Conservation (phyloP, 1,140 invertebrate species). For the Palaemon carinicauda region DNA sequence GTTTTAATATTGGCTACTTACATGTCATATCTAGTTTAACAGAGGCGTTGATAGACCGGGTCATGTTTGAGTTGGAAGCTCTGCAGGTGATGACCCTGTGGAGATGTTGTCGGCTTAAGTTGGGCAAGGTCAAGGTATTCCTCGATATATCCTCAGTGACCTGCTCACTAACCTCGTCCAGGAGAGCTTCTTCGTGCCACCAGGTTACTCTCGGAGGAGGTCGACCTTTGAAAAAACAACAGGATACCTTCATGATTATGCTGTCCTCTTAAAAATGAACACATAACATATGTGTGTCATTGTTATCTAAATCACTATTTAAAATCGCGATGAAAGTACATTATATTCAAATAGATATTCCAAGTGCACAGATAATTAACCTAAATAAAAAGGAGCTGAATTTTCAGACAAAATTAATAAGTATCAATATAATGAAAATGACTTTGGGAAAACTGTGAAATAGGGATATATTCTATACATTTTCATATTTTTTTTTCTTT, state of each 20-base stretch:
- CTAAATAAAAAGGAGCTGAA: too few species aligned
- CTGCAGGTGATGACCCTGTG: constrained; percentile 61
- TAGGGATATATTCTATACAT: too few species aligned
- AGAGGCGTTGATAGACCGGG: constrained; percentile 39
- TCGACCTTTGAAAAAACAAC: constrained; percentile 8
- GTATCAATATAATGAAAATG: too few species aligned
- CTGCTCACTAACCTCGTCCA: constrained; percentile 29
- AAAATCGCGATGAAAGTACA: too few species aligned
- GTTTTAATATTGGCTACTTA: too few species aligned
- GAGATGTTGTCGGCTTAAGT: constrained; percentile 61
- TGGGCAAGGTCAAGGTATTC: constrained; percentile 57
- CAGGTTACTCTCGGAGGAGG: constrained; percentile 42
- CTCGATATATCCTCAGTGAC: not conserved
- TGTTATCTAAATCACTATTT: too few species aligned
- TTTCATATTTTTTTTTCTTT: too few species aligned
- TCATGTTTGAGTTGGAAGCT: constrained; percentile 62
- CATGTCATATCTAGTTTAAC: constrained; percentile 50
- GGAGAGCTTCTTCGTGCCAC: constrained; percentile 40
- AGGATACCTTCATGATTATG: not conserved
- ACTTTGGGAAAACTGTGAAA: too few species aligned
- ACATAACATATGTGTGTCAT: too few species aligned
- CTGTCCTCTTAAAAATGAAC: not conserved
- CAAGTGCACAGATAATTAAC: too few species aligned
- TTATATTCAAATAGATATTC: too few species aligned
- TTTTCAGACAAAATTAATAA: too few species aligned